phyloP scores from a whole-genome alignment of 92 coral and sea anemone species.

The Pocillopora grandis region DNA sequence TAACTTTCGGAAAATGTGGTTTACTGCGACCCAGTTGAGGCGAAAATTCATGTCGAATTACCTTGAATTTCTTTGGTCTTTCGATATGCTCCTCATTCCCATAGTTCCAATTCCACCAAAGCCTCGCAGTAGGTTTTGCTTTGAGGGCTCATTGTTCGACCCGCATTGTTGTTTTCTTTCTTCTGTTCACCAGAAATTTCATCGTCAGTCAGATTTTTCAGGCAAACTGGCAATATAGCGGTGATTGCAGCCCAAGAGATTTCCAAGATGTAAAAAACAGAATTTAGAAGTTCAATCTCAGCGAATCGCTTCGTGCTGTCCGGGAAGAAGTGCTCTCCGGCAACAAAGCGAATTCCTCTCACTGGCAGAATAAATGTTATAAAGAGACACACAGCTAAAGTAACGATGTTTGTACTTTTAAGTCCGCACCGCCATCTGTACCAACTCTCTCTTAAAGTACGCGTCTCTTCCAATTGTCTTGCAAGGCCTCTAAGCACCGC shows the following conservation, averaged over 20 bases:
- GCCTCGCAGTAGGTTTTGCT: conserved; percentile 19
- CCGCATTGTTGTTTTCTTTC: background rate
- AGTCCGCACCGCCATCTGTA: conserved; percentile 11
- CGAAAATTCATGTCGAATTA: background rate
- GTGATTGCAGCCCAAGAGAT: conserved; percentile 28
- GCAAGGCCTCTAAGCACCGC: conserved; percentile 28
- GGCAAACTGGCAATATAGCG: conserved; percentile 13
- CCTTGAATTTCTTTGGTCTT: background rate
- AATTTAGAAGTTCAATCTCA: conserved; percentile 35
- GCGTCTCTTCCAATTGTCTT: conserved; percentile 19
- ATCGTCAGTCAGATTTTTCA: conserved; percentile 20
- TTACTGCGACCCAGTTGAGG: background rate
- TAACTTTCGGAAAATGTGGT: too few relatives aligned
- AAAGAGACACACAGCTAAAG: background rate
- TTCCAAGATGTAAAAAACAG: conserved; percentile 26
- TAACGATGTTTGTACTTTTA: conserved; percentile 22
- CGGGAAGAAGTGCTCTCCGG: conserved; percentile 29
- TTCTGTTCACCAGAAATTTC: conserved; percentile 11
- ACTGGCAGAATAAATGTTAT: conserved; percentile 20
- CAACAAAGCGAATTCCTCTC: conserved; percentile 40
- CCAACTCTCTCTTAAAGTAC: background rate
- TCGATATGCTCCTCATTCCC: conserved; percentile 8
- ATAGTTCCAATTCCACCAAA: conserved; percentile 18
- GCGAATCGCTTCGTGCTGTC: background rate
- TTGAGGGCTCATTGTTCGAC: background rate